phyloP scores from a whole-genome alignment of 2,888 invertebrate genomes.

The Cephus pygmeus region DNA sequence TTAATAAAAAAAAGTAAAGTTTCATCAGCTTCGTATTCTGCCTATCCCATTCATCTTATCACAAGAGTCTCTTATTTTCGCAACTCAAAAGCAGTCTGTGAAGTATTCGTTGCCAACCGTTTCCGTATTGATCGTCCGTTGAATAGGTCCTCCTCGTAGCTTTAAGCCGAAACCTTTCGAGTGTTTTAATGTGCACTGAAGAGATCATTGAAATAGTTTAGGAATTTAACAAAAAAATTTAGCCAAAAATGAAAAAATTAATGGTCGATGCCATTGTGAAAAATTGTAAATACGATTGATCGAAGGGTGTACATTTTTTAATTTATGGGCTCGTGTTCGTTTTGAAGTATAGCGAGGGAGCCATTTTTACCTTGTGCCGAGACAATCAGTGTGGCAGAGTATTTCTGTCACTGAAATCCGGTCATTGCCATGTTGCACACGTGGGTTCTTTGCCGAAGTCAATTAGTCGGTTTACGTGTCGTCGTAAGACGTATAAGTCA shows the following conservation, averaged over 20 bases:
- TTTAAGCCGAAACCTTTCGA: constrained; percentile 30
- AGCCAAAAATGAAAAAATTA: neutral
- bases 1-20: constrained; percentile 4
- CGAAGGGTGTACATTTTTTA: neutral
- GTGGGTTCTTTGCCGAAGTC: constrained; percentile 28
- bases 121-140: constrained; percentile 43
- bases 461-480: neutral
- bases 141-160: constrained; percentile 29
- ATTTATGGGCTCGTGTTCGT: neutral
- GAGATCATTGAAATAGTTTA: neutral
- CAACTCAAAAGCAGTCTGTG: neutral
- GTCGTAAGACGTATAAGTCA: neutral
- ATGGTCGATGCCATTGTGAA: neutral
- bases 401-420: constrained; percentile 43
- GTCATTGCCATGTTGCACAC: constrained; percentile 46
- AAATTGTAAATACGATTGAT: neutral
- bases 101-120: constrained; percentile 22
- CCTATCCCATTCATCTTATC: neutral
- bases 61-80: neutral
- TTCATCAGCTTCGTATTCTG: neutral
- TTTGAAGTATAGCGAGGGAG: neutral
- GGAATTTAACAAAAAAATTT: neutral
- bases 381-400: constrained; percentile 13
- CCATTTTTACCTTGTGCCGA: neutral
- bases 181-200: neutral